Base-by-base conservation (phyloP, 1,140 invertebrate species). In the Heliconius nattereri region DNA sequence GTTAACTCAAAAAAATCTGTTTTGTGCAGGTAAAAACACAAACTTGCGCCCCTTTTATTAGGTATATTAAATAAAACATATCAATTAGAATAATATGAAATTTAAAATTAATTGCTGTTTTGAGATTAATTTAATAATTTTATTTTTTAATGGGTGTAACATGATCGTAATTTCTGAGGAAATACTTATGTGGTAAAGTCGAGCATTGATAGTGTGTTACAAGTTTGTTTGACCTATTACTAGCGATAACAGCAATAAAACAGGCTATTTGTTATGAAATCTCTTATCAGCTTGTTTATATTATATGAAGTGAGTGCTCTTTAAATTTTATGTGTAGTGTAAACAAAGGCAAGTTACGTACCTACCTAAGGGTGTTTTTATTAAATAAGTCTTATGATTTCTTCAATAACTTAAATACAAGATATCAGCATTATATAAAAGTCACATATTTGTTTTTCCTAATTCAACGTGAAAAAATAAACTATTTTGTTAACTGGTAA, bases 191-290 rank as follows among this genome's bases (percentile, higher is more conserved):
- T 80, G 54, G 70, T 75, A 40, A 52, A 76, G 73, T 80, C 45
- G 71, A 70, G 75, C 79, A 52, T 79, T 82, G 85, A 88, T 86
- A 88, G 81, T 83, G 76, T 60, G 82, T 83, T 85, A 86, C 86
- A 85, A 82, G 87, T 83, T 71, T 88, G 87, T 83, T 70, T 88
- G 87, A 89, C 86, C 87, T 76, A 85, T 73, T 86, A 78, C 74
- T 79, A 60, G 71, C 78, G 84, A 87, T 87, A 89, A 88, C 80
- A 79, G 66, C 80, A 79, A 87, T 86, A 86, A 86, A 90, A 87
- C 81, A 84, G 81, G 82, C 79, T 78, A 75, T 87, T 88, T 81
- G 78, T 85, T 85, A 85, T 84, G 85, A 70, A 76, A 83, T 73
- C 82, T 73, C 82, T 89, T 90, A 89, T 89, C 88, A 84, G 84